Percentiles rank a stretch among this genome's conserved stretches.
Conservation (phyloP, 2,113 vertebrate genomes). For the Amazona vittata region DNA sequence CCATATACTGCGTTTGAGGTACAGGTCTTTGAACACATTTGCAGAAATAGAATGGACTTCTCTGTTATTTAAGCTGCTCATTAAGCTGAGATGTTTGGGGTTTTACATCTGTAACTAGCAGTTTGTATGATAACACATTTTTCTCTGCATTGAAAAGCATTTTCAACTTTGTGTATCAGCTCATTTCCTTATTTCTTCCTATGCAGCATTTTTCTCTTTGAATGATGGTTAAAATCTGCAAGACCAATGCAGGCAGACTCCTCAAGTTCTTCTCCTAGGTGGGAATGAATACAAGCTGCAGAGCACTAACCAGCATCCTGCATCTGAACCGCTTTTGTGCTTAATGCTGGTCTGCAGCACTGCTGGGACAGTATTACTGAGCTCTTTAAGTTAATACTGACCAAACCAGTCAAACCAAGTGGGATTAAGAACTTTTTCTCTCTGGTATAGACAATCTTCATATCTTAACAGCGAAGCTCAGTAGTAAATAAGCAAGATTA, state of each 20-base stretch:
- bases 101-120: neutral
- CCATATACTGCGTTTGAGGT: neutral
- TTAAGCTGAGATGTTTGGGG: neutral
- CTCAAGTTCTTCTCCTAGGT: neutral
- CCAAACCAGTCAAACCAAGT: neutral
- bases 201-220: neutral
- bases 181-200: neutral
- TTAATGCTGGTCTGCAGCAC: neutral
- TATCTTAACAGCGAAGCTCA: neutral
- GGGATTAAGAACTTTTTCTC: neutral
- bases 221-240: neutral
- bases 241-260: neutral
- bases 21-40: neutral
- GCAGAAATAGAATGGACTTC: neutral
- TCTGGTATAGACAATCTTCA: neutral
- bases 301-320: neutral
- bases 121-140: neutral
- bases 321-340: neutral
- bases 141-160: neutral
- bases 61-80: neutral
- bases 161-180: neutral
- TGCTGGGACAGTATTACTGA: neutral
- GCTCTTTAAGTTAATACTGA: neutral
- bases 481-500: neutral
- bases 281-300: neutral